Evolutionary conservation across 2,113 vertebrate genomes (phyloP).

Genomic region (Eretmochelys imbricata): DNA sequence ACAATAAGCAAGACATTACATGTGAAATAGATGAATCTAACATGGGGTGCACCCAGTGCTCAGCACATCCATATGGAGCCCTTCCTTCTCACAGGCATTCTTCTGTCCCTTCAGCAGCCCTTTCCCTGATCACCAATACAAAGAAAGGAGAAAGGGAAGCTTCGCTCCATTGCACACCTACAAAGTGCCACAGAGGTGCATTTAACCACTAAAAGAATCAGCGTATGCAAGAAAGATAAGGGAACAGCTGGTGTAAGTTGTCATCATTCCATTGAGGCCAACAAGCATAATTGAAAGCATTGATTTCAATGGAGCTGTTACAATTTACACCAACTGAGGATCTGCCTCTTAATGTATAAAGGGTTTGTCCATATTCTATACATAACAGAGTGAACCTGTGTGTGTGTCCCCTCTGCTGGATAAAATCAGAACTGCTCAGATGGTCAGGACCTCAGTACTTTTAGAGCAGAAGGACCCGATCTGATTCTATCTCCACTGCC

Average conservation of each 20-base stretch:
- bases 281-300: background rate
- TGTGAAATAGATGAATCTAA: background rate
- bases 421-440: background rate
- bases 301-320: background rate
- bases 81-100: background rate
- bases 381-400: fast-evolving
- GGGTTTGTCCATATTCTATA: background rate
- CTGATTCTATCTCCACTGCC: background rate
- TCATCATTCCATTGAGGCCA: background rate
- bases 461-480: background rate
- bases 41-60: background rate
- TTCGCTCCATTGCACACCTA: background rate
- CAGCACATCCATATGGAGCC: background rate
- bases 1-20: background rate
- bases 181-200: background rate
- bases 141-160: background rate
- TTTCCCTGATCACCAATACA: fast-evolving
- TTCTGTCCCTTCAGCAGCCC: background rate
- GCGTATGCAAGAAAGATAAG: background rate
- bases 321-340: background rate
- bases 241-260: background rate
- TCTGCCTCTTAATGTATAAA: background rate
- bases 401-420: background rate
- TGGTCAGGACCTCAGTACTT: background rate
- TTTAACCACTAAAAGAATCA: background rate